Conservation (phyloP, 2,113 vertebrate species). For the Osmerus mordax region DNA sequence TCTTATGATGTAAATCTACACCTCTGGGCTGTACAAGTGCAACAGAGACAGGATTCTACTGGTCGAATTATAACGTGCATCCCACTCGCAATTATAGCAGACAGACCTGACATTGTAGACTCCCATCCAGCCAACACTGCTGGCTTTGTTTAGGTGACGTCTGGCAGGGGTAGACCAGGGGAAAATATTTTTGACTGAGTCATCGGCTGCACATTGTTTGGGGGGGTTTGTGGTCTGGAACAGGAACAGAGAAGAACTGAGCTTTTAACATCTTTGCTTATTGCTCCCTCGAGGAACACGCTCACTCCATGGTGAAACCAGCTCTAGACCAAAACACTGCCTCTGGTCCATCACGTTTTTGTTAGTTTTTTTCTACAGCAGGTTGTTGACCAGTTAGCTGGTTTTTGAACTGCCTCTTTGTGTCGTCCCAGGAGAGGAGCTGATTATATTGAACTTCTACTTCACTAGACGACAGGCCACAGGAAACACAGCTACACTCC, state of each 20-base stretch:
- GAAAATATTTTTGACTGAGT: constrained; percentile 77
- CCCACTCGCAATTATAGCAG: constrained; percentile 75
- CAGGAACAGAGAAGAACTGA: constrained; percentile 59
- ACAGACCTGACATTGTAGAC: constrained; percentile 77
- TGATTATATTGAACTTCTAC: neutral
- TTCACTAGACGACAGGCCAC: neutral
- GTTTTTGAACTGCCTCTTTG: constrained; percentile 9
- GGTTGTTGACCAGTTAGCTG: constrained; percentile 27
- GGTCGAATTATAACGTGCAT: constrained; percentile 67
- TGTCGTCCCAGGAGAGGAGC: constrained; percentile 5
- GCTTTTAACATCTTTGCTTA: constrained; percentile 34
- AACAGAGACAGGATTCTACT: constrained; percentile 74
- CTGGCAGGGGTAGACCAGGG: constrained; percentile 65
- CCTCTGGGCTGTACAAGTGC: constrained; percentile 73
- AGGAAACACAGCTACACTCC: neutral
- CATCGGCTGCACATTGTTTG: constrained; percentile 68
- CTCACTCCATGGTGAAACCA: constrained; percentile 27
- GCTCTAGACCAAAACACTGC: constrained; percentile 6
- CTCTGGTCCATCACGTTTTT: too few species aligned
- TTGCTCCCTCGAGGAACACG: constrained; percentile 22
- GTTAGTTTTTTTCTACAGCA: constrained; percentile 21
- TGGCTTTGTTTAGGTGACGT: constrained; percentile 75
- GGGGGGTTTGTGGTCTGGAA: constrained; percentile 47
- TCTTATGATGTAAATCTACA: constrained; percentile 72
- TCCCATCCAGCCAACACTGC: constrained; percentile 67